Evolutionary conservation across 2,888 invertebrate genomes (phyloP).

Genomic region (Drosophila mercatorum): DNA sequence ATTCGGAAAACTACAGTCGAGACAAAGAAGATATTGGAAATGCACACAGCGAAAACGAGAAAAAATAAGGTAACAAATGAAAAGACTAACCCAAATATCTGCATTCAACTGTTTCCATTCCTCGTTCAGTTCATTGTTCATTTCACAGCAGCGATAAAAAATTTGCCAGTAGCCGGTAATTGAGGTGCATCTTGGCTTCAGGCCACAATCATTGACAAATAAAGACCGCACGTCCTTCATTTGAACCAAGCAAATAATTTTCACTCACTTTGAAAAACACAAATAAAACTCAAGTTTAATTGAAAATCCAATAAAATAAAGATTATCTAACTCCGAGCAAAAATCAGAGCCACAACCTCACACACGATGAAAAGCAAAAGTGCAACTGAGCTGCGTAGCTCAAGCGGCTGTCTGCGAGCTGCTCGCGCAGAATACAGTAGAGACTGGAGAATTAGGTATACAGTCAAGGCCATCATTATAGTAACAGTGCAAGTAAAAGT

Average conservation of each 20-base stretch:
- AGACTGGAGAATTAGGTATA: no score
- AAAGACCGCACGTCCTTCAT: constrained; percentile 44
- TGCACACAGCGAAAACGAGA: constrained; percentile 4
- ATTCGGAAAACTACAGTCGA: constrained; percentile 6
- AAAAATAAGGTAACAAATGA: constrained; percentile 23
- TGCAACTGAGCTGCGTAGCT: no score
- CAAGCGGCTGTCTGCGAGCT: no score
- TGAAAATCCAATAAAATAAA: no score
- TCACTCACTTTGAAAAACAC: not conserved
- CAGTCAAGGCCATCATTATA: no score
- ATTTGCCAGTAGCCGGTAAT: constrained; percentile 67
- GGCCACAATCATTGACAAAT: constrained; percentile 3
- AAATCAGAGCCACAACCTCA: no score
- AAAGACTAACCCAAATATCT: constrained; percentile 83
- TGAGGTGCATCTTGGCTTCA: constrained; percentile 6
- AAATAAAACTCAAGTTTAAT: not conserved
- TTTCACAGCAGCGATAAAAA: constrained; percentile 73
- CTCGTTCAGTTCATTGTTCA: constrained; percentile 78
- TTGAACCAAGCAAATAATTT: constrained; percentile 1
- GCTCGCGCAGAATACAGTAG: no score
- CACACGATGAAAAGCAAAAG: no score
- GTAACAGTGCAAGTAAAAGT: no score
- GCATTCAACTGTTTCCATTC: constrained; percentile 80
- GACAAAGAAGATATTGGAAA: constrained; percentile 4
- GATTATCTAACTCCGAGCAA: no score